These are phyloP conservation scores for Theodoxus fluviatilis DNA, from an alignment of 2,888 invertebrate species.

Conservation along the genomic window DNA sequence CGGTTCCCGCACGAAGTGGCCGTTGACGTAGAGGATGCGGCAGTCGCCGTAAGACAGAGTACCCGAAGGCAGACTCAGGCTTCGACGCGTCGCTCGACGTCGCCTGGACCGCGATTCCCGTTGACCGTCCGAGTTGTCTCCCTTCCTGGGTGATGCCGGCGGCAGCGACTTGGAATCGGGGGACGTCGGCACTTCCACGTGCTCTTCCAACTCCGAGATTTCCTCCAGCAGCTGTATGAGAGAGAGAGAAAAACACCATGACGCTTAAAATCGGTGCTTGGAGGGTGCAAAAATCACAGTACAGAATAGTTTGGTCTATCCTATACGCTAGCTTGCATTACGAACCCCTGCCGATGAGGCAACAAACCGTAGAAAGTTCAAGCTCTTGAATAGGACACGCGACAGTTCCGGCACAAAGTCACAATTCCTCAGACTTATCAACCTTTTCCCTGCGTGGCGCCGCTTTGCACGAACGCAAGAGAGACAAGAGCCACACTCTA, in stretches of 20 bases:
- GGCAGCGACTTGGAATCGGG: conserved; percentile 1
- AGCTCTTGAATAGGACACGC: neutral
- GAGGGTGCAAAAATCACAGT: too few relatives aligned
- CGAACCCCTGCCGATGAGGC: neutral
- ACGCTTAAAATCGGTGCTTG: too few relatives aligned
- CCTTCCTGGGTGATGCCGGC: neutral
- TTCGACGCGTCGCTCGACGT: conserved; percentile 28
- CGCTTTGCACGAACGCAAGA: too few relatives aligned
- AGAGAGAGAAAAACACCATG: conserved; percentile 18
- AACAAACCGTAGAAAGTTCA: neutral
- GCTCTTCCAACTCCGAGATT: conserved; percentile 53
- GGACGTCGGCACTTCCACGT: too few relatives aligned
- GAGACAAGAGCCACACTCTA: too few relatives aligned
- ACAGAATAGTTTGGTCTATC: neutral
- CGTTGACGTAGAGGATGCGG: conserved; percentile 35
- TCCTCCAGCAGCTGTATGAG: conserved; percentile 53
- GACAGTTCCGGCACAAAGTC: too few relatives aligned
- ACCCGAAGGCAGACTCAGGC: conserved; percentile 37
- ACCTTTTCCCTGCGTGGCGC: too few relatives aligned
- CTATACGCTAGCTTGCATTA: neutral
- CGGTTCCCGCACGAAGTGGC: conserved; percentile 35
- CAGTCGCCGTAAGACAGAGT: conserved; percentile 36
- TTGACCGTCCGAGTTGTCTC: neutral
- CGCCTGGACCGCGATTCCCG: conserved; percentile 12
- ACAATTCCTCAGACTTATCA: too few relatives aligned